Conservation (phyloP, 1,140 invertebrate genomes). For the Centruroides vittatus region DNA sequence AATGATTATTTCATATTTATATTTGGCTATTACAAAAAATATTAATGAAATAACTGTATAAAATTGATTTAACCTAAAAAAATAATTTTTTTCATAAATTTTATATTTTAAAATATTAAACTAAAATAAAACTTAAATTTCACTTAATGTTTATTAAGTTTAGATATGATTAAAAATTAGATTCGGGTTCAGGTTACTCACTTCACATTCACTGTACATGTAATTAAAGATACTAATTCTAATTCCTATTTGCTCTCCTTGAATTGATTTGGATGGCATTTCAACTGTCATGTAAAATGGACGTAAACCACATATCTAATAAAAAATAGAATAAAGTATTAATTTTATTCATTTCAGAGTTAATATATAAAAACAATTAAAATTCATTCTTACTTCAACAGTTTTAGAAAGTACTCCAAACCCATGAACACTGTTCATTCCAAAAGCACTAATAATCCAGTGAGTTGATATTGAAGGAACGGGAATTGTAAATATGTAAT, state of each 20-base stretch:
- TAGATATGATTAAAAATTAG: too few species aligned
- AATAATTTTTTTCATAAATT: too few species aligned
- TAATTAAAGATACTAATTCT: conserved; percentile 90
- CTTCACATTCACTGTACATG: conserved; percentile 53
- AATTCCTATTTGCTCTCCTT: conserved; percentile 88
- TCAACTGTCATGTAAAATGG: conserved; percentile 93
- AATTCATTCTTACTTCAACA: conserved; percentile 41
- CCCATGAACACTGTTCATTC: conserved; percentile 67
- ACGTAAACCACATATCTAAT: conserved; percentile 59
- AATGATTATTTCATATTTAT: too few species aligned
- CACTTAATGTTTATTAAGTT: too few species aligned
- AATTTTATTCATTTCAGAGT: too few species aligned
- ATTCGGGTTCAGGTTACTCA: conserved; percentile 3
- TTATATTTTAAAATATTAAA: too few species aligned
- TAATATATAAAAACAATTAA: too few species aligned
- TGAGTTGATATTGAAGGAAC: conserved; percentile 72
- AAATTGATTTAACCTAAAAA: too few species aligned
- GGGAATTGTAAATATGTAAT: conserved; percentile 67
- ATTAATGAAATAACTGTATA: too few species aligned
- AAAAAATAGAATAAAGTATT: conserved; percentile 5
- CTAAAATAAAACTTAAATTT: too few species aligned
- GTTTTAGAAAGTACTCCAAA: conserved; percentile 69
- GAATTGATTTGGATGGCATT: conserved; percentile 62
- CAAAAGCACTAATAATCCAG: conserved; percentile 86
- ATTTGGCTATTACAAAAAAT: too few species aligned